Evolutionary conservation across 1,140 invertebrate genomes (phyloP), one percentile per base, ranked within the genome.

Genomic region (Meloidogyne chitwoodi): DNA sequence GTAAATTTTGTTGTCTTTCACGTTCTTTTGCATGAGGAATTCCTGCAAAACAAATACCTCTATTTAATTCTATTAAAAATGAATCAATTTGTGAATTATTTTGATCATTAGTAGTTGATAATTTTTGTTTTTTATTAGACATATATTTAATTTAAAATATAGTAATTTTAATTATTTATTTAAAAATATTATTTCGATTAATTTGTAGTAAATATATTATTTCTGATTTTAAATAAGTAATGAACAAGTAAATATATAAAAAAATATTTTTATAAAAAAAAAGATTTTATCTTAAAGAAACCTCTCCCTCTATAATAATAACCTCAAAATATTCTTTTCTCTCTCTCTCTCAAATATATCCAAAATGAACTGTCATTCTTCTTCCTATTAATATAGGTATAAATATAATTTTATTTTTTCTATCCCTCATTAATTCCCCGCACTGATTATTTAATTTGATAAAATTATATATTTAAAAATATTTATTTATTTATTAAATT

Each of bases 1-100:
- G 48, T 19, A 73, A 73, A 31, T 73, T 56, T 34, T 73, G 70
- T 73, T 73, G 70, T 19, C 70, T 61, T 62, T 73, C 70, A 26
- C 29, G 12, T 34, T 73, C 70, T 27, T 73, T 73, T 27, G 70
- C 70, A 31, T 73, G 34, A 6, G 70, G 70, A 73, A 73, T 73
- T 31, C 70, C 70, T 34, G 70, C 56, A 31, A 73, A 73, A 62
- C 70, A 64, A 19, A 73, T 61, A 1, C 70, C 70, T 6, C 11
- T 26, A 31, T 22, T 34, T 64, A 73, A 61, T 64, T 73, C 70
- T 38, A 29, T 34, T 34, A 73, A 34, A 34, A 65, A 73, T 3
- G 70, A 34, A 34, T 73, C 70, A 22, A 48, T 62, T 48, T 14
- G 19, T 27, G 69, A 72, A 56, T 16, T 56, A 56, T 6, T 56